Base-by-base conservation (phyloP, 2,113 vertebrate species). In the Ophthalmolycus amberensis region DNA sequence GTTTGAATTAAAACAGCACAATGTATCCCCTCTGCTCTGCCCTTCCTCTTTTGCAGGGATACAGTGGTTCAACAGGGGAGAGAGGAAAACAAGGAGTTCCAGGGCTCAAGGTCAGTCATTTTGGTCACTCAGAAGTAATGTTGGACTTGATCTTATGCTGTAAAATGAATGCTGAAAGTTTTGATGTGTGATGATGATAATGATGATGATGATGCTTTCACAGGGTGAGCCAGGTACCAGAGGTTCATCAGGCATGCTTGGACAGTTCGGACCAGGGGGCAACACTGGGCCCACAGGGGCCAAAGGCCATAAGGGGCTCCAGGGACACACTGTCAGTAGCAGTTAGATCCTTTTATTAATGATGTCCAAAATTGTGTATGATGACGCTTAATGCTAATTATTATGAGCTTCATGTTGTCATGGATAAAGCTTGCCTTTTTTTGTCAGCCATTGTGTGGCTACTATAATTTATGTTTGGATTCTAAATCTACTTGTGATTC, bases 191-290 rank as follows among this genome's bases (percentile, higher is more conserved):
- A 6, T 25, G 14, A 9, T 68, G 14, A 9, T 68, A 2, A 54
- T 22, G 15, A 50, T 68, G 8, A 59, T 9, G 29, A 37, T 59
- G 40, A 11, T 90, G 11, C 29, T 16, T 77, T 44, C 25, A 44
- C 85, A 96, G 95, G 95, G 95, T 59, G 75, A 86, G 3, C 8
- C 62, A 14, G 95, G 95, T 46, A 11, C 56, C 59, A 90, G 86
- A 63, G 94, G 85, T 68, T 50, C 42, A 4, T 75, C 88, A 6
- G 95, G 95, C 1, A 50, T n/a, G 2, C 54, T 48, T 25, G 95
- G 95, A 37, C 85, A 18, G 0, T 95, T 95, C 0, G 95, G 95
- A 66, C 80, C 79, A 10, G 93, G 90, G 7, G 95, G 95, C 3
- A 59, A 85, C 37, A 93, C 91, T 0, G 95, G 95, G 40, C 5